Percentiles rank a stretch among this genome's conserved stretches.
Conservation (phyloP, 2,888 invertebrate genomes). For the Idaea straminata region DNA sequence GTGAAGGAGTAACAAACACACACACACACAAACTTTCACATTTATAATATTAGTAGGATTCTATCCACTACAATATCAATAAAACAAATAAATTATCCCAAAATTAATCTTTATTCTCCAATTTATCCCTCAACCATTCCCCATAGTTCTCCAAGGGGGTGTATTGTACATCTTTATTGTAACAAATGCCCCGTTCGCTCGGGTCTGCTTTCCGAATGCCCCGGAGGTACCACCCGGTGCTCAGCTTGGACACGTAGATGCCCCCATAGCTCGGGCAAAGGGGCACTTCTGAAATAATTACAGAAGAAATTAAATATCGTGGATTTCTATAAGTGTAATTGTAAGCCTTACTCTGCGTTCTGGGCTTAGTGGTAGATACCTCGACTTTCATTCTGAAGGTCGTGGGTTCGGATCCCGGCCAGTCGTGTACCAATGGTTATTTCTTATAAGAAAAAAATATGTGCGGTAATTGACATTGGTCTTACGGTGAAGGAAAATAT, state of each 20-base stretch:
- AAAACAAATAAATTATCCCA: slow-evolving; percentile 1
- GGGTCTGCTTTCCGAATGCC: slow-evolving; percentile 55
- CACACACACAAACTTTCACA: too few species aligned
- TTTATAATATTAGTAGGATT: too few species aligned
- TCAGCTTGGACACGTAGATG: slow-evolving; percentile 40
- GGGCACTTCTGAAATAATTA: slow-evolving; percentile 48
- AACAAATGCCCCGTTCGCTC: slow-evolving; percentile 45
- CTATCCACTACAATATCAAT: slow-evolving; percentile 6
- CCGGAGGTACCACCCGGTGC: slow-evolving; percentile 43
- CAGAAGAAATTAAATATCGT: not conserved
- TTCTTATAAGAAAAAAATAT: too few species aligned
- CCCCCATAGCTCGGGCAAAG: slow-evolving; percentile 68
- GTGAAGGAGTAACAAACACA: too few species aligned
- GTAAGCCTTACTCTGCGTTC: not conserved
- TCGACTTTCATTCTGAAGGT: too few species aligned
- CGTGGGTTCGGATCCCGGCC: too few species aligned
- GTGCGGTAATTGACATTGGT: too few species aligned
- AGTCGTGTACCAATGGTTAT: too few species aligned
- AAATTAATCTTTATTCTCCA: slow-evolving; percentile 11
- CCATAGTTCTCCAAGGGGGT: slow-evolving; percentile 42
- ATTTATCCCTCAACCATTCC: slow-evolving; percentile 38
- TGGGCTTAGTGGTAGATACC: too few species aligned
- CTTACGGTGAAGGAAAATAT: too few species aligned
- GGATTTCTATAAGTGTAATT: not conserved
- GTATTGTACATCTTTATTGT: slow-evolving; percentile 48